Conservation (phyloP, 2,888 invertebrate genomes). For the Carpatolechia fugitivella region DNA sequence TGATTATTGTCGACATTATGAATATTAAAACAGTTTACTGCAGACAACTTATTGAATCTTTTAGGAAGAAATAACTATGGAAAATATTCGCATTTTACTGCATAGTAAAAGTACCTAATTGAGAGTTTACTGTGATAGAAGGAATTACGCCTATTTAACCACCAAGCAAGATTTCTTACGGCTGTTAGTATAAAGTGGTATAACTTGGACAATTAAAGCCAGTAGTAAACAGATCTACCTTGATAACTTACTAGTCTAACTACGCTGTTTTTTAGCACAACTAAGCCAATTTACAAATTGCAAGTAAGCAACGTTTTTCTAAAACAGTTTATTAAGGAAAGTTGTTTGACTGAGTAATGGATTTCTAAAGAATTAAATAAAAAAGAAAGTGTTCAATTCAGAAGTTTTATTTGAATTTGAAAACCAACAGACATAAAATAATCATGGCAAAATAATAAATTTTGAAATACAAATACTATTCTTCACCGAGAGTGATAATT, state of each 20-base stretch:
- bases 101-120: neutral
- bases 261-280: neutral
- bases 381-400: too few relatives aligned
- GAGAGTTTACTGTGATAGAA: neutral
- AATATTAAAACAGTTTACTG: too few relatives aligned
- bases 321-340: too few relatives aligned
- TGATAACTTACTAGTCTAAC: neutral
- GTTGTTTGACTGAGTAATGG: too few relatives aligned
- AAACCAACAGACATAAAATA: too few relatives aligned
- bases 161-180: neutral
- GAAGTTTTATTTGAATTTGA: too few relatives aligned
- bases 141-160: neutral
- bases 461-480: too few relatives aligned
- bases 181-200: neutral
- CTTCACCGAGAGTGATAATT: too few relatives aligned
- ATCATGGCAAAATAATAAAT: too few relatives aligned
- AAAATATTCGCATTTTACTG: neutral
- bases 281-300: neutral
- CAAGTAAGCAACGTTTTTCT: neutral
- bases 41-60: neutral
- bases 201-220: slow-evolving; percentile 2
- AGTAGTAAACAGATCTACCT: neutral
- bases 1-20: too few relatives aligned
- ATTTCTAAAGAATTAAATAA: too few relatives aligned
- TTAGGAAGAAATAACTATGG: neutral